Percentiles rank a stretch among this genome's conserved stretches.
Evolutionary conservation across 2,888 invertebrate genomes (phyloP).

Genomic region (Xanthorhoe designata): DNA sequence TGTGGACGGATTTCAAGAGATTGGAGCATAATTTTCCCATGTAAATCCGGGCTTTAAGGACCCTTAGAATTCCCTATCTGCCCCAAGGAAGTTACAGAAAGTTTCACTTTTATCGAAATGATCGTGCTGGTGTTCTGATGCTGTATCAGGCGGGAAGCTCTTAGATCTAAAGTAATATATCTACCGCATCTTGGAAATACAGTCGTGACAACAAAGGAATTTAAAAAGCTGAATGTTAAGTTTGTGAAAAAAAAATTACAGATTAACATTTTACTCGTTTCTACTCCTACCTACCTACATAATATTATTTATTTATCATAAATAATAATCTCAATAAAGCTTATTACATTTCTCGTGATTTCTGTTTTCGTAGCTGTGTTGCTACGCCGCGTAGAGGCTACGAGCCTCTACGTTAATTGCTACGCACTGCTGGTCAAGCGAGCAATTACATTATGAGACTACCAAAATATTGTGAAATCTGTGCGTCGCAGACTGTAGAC

Average conservation of each 20-base stretch:
- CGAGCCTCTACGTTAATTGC: conserved; percentile 24
- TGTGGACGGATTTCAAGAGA: conserved; percentile 70
- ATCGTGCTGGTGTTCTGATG: conserved; percentile 47
- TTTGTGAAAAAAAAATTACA: no score
- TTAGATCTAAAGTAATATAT: no score
- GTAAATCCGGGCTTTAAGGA: conserved; percentile 70
- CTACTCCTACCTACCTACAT: no score
- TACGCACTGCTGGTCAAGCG: conserved; percentile 16
- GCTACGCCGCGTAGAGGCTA: conserved; percentile 15
- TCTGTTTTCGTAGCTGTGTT: neutral
- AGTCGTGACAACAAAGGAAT: no score
- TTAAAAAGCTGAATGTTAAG: no score
- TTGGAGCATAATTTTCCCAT: conserved; percentile 73
- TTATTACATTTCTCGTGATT: no score
- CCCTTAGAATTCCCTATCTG: conserved; percentile 61
- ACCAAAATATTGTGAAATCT: neutral
- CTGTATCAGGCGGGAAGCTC: conserved; percentile 8
- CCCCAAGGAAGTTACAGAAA: conserved; percentile 61
- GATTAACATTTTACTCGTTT: no score
- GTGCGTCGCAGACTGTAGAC: no score
- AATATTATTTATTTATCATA: no score
- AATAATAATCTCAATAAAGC: no score
- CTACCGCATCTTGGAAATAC: no score
- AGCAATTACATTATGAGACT: conserved; percentile 4
- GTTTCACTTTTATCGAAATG: conserved; percentile 45